Base-by-base conservation (phyloP, 64 coral and sea anemone genomes). In the Actinia equina region DNA sequence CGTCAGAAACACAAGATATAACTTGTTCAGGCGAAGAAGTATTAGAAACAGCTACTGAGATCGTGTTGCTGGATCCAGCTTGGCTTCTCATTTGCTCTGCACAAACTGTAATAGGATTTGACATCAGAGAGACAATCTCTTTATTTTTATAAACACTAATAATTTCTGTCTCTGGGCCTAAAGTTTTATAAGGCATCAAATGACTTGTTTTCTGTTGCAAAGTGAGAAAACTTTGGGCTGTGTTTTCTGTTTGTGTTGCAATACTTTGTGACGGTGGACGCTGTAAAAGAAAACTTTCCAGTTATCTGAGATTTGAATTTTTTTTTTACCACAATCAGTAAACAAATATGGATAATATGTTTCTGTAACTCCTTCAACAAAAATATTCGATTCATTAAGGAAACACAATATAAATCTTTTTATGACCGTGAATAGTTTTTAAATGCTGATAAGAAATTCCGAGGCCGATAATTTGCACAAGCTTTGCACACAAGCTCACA, bases 171-270 rank as follows among this genome's bases (percentile, higher is more conserved):
- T 41, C 69, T 18, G 58, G n/a, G n/a, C n/a, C n/a, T n/a, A n/a
- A n/a, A n/a, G n/a, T n/a, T n/a, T n/a, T n/a, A n/a, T n/a, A n/a
- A n/a, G n/a, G n/a, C n/a, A n/a, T n/a, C 22, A 23, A 56, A 56
- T 4, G 5, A 56, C 54, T n/a, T 65, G 62, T n/a, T n/a, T n/a
- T n/a, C 19, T n/a, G 2, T n/a, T 65, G 22, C 3, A 65, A 13
- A 23, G 62, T 18, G 4, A 15, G 62, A 9, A n/a, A 65, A 23
- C 6, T 13, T n/a, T 65, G 62, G 62, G 18, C 22, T 20, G 18
- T n/a, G 22, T n/a, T 65, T n/a, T 65, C 62, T 65, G 62, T 65
- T 65, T 65, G 62, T 65, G 62, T 65, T 65, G 62, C 19, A 65
- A 65, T 9, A 65, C 4, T 65, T 65, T 65, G 8, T 65, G 18